Evolutionary conservation across 2,113 vertebrate species (phyloP).

Genomic region (Bujurquina vittata): DNA sequence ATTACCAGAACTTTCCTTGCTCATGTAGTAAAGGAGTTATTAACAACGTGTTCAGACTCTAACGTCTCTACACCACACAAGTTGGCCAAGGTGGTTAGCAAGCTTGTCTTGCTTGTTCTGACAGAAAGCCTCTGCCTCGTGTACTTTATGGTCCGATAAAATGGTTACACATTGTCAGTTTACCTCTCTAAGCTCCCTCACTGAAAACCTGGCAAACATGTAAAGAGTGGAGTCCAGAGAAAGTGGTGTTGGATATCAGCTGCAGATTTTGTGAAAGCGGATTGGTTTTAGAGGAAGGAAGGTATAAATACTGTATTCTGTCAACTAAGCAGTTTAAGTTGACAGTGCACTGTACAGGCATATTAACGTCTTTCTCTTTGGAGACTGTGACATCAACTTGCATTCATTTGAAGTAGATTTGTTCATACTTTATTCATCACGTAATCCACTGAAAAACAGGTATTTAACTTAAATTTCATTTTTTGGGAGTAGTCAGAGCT

Average conservation of each 20-base stretch:
- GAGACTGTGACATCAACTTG: background rate
- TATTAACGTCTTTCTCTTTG: background rate
- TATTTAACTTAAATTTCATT: background rate
- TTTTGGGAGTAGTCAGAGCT: no score
- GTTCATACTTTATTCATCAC: background rate
- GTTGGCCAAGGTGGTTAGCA: no score
- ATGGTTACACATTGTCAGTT: conserved; percentile 50
- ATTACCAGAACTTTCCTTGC: no score
- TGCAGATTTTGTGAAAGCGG: conserved; percentile 24
- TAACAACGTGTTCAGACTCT: no score
- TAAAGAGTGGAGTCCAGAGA: conserved; percentile 45
- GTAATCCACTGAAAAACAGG: no score
- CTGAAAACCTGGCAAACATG: conserved; percentile 12
- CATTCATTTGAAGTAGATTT: background rate
- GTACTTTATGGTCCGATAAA: conserved; percentile 39
- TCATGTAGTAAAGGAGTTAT: no score
- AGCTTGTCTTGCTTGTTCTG: no score
- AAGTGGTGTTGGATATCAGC: conserved; percentile 49
- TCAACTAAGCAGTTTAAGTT: background rate
- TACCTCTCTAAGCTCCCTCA: conserved; percentile 6
- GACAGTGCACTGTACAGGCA: background rate
- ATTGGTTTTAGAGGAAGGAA: conserved; percentile 29
- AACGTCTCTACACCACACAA: no score
- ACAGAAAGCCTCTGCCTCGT: background rate
- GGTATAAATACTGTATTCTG: no score